A percentile compares a stretch with the other conserved stretches of the same genome.
These are phyloP conservation scores for Papilio protenor DNA, from an alignment of 2,888 invertebrate genomes.

Conservation along the genomic window DNA sequence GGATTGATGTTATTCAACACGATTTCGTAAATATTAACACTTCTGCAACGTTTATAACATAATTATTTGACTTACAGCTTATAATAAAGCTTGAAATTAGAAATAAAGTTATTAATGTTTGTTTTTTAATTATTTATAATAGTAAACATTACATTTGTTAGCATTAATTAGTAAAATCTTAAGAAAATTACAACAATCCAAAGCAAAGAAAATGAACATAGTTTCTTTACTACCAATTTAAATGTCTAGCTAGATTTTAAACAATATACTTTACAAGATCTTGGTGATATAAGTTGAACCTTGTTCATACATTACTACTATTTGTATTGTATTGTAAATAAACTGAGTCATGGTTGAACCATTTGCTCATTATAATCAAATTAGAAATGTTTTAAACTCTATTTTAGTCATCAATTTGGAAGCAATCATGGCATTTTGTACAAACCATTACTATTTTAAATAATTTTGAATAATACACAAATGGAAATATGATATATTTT, in stretches of 20 bases:
- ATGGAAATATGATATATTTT: no score
- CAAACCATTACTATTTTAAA: background rate
- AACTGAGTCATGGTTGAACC: conserved; percentile 18
- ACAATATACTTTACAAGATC: background rate
- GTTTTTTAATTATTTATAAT: background rate
- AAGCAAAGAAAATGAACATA: background rate
- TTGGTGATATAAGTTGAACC: background rate
- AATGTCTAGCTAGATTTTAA: background rate
- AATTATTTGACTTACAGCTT: background rate
- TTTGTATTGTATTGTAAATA: background rate
- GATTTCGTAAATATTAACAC: conserved; percentile 63
- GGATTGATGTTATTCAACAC: conserved; percentile 57
- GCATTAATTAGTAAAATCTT: background rate
- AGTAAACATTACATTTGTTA: background rate
- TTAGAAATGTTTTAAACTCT: conserved; percentile 14
- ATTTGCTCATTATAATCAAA: conserved; percentile 26
- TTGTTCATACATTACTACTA: background rate
- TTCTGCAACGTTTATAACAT: conserved; percentile 16
- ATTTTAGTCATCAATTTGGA: conserved; percentile 3
- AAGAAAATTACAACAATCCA: background rate
- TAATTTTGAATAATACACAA: no score
- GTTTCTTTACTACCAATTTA: background rate
- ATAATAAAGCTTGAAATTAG: background rate
- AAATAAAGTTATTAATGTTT: background rate
- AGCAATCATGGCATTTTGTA: background rate